phyloP scores from a whole-genome alignment of 1,140 invertebrate species.

The Halictus rubicundus region DNA sequence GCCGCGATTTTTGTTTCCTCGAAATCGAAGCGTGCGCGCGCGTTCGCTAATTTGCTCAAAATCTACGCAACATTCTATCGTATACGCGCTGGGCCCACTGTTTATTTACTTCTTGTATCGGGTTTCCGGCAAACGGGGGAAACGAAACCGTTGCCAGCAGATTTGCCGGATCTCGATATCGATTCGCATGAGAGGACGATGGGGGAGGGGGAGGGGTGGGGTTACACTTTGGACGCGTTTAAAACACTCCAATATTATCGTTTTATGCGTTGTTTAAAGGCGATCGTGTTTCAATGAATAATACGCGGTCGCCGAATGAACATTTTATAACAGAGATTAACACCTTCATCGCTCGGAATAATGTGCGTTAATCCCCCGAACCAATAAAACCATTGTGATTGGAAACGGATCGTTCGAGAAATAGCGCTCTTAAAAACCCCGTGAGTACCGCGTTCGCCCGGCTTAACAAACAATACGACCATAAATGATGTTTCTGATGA shows the following conservation, averaged over 20 bases:
- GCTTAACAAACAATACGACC: no score
- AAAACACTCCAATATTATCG: not conserved
- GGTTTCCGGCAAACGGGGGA: not conserved
- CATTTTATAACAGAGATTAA: not conserved
- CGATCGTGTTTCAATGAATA: not conserved
- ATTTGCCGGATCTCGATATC: slow-evolving; percentile 4
- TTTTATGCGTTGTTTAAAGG: not conserved
- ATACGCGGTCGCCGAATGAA: not conserved
- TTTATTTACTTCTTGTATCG: not conserved
- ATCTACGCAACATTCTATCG: not conserved
- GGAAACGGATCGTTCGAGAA: not conserved
- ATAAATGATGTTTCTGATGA: no score
- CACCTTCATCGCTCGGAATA: not conserved
- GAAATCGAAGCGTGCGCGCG: not conserved
- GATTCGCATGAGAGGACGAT: not conserved
- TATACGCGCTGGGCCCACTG: not conserved
- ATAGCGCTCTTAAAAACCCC: not conserved
- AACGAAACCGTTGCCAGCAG: not conserved
- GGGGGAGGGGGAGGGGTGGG: no score
- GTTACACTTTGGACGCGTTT: not conserved
- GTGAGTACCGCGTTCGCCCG: no score
- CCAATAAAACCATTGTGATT: not conserved
- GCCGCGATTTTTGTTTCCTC: not conserved
- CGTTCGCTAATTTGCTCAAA: not conserved
- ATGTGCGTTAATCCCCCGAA: not conserved